These are phyloP conservation scores for Archivesica marissinica DNA, from an alignment of 1,140 invertebrate species.

Conservation along the genomic window DNA sequence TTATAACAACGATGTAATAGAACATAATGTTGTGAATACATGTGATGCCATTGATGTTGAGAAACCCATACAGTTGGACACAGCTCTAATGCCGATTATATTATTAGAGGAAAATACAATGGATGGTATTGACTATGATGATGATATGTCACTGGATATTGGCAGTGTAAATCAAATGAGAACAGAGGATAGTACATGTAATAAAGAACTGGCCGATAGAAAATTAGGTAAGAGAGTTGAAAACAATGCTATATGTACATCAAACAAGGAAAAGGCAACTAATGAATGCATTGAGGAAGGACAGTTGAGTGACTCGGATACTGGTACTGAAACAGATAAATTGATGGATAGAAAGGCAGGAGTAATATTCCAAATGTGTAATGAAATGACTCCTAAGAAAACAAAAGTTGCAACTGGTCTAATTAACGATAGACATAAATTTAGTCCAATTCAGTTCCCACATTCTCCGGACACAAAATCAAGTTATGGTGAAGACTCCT, in stretches of 20 bases:
- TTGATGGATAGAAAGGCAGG: background rate
- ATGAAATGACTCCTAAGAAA: background rate
- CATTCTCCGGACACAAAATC: background rate
- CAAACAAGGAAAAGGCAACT: too few relatives aligned
- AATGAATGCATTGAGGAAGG: constrained; percentile 1
- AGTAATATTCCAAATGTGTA: background rate
- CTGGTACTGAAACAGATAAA: background rate
- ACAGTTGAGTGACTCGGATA: background rate
- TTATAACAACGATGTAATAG: background rate
- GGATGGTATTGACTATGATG: constrained; percentile 31
- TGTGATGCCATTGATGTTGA: too few relatives aligned
- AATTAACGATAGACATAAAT: background rate
- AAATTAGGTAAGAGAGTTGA: too few relatives aligned
- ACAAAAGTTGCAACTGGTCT: background rate
- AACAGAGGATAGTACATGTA: background rate
- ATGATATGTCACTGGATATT: constrained; percentile 12
- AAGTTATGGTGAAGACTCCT: background rate
- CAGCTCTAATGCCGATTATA: background rate
- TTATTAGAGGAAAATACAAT: constrained; percentile 12
- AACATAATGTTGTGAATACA: background rate
- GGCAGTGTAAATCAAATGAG: background rate
- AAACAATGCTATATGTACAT: too few relatives aligned
- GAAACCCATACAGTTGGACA: background rate
- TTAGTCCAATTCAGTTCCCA: constrained; percentile 5
- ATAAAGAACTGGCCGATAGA: background rate